Evolutionary conservation across 2,113 vertebrate species (phyloP).

Genomic region (Artemisiospiza belli): DNA sequence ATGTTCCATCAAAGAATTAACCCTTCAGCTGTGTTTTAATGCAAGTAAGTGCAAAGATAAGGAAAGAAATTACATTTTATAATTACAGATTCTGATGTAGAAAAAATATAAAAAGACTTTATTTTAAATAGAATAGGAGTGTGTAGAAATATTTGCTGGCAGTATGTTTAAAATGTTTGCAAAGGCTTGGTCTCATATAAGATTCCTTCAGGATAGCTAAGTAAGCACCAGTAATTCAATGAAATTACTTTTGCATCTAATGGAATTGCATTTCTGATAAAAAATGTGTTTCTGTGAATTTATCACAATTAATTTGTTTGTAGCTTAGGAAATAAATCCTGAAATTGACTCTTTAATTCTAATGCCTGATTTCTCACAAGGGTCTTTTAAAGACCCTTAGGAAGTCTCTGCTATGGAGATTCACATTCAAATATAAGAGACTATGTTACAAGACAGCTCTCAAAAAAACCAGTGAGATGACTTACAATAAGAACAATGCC

Average conservation of each 20-base stretch:
- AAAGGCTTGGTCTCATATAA: not conserved
- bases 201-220: constrained; percentile 18
- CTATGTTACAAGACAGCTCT: not conserved
- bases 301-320: not conserved
- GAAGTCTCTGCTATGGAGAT: not conserved
- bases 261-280: constrained; percentile 5
- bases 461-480: not conserved
- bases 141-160: not conserved
- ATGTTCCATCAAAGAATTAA: not conserved
- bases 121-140: not conserved
- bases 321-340: not conserved
- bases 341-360: not conserved
- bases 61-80: constrained; percentile 4
- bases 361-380: not conserved
- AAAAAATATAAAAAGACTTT: not conserved
- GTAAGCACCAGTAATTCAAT: not conserved
- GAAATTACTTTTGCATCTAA: not conserved
- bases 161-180: not conserved
- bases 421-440: not conserved
- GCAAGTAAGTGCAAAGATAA: not conserved
- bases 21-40: not conserved
- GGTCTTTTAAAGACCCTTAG: not conserved
- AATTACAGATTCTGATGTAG: not conserved
- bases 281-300: constrained; percentile 15
- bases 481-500: not conserved